Percentiles rank a stretch among this genome's conserved stretches.
Conservation (phyloP, 2,888 invertebrate genomes). For the Oligia strigilis region DNA sequence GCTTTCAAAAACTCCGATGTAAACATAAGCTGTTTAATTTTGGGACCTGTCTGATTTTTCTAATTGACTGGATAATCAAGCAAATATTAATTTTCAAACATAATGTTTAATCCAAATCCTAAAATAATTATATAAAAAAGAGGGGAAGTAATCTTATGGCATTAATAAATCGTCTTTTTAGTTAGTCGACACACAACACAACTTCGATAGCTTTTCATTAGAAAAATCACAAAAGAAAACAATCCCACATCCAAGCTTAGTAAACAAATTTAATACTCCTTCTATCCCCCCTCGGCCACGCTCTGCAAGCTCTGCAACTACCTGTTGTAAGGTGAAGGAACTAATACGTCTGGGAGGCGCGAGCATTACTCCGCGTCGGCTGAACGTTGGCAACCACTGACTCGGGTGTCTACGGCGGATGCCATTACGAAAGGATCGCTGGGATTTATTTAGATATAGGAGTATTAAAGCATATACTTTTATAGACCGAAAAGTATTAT, state of each 20-base stretch:
- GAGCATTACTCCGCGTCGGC: conserved; percentile 65
- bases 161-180: neutral
- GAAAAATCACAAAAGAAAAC: conserved; percentile 4
- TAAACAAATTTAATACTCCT: conserved; percentile 7
- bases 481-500: neutral
- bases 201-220: neutral
- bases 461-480: conserved; percentile 2
- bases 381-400: conserved; percentile 54
- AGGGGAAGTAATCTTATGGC: neutral
- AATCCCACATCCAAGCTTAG: conserved; percentile 3
- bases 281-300: conserved; percentile 5
- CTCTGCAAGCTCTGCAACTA: conserved; percentile 30
- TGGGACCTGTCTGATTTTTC: neutral
- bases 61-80: neutral
- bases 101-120: neutral
- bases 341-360: conserved; percentile 61
- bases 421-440: conserved; percentile 20
- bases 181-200: neutral
- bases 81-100: neutral
- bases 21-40: neutral
- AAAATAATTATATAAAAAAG: neutral
- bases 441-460: conserved; percentile 21
- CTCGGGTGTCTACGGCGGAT: conserved; percentile 66
- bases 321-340: conserved; percentile 67
- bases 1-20: neutral